These are phyloP conservation scores for Bombus terrestris DNA, from an alignment of 1,140 invertebrate species.

Conservation along the genomic window DNA sequence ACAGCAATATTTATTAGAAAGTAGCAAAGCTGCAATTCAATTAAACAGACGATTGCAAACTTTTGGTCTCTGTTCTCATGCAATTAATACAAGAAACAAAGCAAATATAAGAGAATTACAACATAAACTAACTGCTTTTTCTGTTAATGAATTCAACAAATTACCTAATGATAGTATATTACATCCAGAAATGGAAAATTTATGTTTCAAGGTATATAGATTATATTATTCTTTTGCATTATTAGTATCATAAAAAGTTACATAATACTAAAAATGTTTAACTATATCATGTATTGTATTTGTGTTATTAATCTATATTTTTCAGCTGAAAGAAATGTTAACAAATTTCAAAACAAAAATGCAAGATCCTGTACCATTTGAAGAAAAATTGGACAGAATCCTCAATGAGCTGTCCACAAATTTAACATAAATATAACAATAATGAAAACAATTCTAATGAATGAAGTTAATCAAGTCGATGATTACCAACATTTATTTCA, in stretches of 20 bases:
- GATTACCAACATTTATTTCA: conserved; percentile 45
- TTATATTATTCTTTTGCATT: neutral
- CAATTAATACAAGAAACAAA: conserved; percentile 67
- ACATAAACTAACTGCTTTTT: conserved; percentile 47
- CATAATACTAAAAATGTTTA: neutral
- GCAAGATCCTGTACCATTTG: neutral
- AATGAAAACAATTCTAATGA: neutral
- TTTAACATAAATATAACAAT: neutral
- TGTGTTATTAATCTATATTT: neutral
- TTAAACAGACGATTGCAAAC: conserved; percentile 75
- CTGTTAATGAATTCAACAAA: neutral
- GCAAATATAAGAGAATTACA: conserved; percentile 58
- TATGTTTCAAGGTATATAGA: conserved; percentile 29
- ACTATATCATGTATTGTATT: conserved; percentile 3
- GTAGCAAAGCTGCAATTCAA: conserved; percentile 58
- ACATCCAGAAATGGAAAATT: conserved; percentile 46
- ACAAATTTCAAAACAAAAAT: conserved; percentile 9
- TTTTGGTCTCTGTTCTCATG: conserved; percentile 65
- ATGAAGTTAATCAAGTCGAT: neutral
- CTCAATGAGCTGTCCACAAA: neutral
- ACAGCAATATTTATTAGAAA: conserved; percentile 69
- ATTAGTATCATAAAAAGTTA: neutral
- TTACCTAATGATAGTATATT: neutral
- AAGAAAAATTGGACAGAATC: conserved; percentile 26
- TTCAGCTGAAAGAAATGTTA: conserved; percentile 32